Base-by-base conservation (phyloP, 2,113 vertebrate genomes). In the Vulpes vulpes region DNA sequence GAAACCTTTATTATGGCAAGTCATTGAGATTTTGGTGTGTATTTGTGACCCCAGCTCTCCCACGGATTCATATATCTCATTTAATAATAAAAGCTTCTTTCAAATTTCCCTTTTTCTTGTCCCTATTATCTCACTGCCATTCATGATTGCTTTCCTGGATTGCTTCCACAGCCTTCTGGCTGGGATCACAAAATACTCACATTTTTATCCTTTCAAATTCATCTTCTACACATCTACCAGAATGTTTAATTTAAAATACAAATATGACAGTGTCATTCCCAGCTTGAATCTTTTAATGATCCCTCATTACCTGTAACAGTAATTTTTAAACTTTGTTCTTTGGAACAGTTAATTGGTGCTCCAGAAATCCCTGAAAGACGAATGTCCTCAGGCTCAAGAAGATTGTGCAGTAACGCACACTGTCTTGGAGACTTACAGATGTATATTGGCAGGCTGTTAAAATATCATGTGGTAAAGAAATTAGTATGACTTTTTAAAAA, bases 271-370 rank as follows among this genome's bases (percentile, higher is more conserved):
- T 95, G 85, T 55, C 64, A 96, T 6, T 93, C 65, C 19, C 89
- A 95, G 81, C 64, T 93, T 97, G 96, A 95, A 89, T 93, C 53
- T 95, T 96, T 93, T 95, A 89, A 95, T 96, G 74, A 85, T 78
- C 7, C 4, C 51, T 96, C 27, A 85, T 93, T 95, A 96, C 25
- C 32, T 94, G 22, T 53, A 88, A 38, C 53, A 91, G 53, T 55
- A 81, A 95, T 97, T 96, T 95, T 17, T 25, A 88, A 93, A 91
- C 19, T 84, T 94, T 88, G 51, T 55, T 82, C 49, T 60, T 43
- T 91, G 51, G 38, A 97, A 92, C 4, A 91, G 35, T 76, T 97
- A 64, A 76, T 81, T 95, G 93, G 64, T 89, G 64, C 38, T 95
- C 64, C 85, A 11, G 30, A 27, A 60, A 49, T 55, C 23, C 11